These are phyloP conservation scores for Neolamprologus cancellatus DNA, from an alignment of 2,113 vertebrate genomes.

Conservation along the genomic window DNA sequence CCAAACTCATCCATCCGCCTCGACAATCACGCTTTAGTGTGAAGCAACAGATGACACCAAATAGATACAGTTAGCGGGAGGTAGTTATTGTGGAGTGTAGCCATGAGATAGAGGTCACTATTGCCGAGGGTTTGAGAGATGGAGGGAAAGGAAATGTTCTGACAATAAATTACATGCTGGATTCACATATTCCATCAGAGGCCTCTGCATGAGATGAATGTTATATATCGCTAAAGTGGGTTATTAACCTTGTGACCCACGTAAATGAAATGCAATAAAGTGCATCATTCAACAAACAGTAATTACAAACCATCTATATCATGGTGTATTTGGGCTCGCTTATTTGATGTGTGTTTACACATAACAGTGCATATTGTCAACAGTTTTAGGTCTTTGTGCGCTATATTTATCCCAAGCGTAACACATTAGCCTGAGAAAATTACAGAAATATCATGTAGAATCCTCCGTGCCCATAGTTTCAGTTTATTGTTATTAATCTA, in stretches of 20 bases:
- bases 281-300: background rate
- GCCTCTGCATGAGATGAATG: background rate
- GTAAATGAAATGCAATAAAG: slow-evolving; percentile 17
- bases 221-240: slow-evolving; percentile 4
- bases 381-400: background rate
- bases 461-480: background rate
- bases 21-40: slow-evolving; percentile 13
- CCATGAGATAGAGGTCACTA: slow-evolving; percentile 56
- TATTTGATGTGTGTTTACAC: slow-evolving; percentile 2
- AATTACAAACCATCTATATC: background rate
- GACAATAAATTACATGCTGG: slow-evolving; percentile 40
- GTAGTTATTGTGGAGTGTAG: slow-evolving; percentile 26
- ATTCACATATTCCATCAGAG: slow-evolving; percentile 36
- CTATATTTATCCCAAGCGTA: background rate
- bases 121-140: slow-evolving; percentile 29
- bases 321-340: background rate
- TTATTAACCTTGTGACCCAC: slow-evolving; percentile 48
- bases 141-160: slow-evolving; percentile 16
- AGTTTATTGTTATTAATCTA: background rate
- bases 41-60: slow-evolving; percentile 19
- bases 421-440: background rate
- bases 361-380: background rate
- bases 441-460: background rate
- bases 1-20: slow-evolving; percentile 15
- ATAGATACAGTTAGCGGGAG: slow-evolving; percentile 30